A percentile compares a stretch with the other conserved stretches of the same genome.
Conservation (phyloP, 2,888 invertebrate genomes). For the Sialis lutaria region DNA sequence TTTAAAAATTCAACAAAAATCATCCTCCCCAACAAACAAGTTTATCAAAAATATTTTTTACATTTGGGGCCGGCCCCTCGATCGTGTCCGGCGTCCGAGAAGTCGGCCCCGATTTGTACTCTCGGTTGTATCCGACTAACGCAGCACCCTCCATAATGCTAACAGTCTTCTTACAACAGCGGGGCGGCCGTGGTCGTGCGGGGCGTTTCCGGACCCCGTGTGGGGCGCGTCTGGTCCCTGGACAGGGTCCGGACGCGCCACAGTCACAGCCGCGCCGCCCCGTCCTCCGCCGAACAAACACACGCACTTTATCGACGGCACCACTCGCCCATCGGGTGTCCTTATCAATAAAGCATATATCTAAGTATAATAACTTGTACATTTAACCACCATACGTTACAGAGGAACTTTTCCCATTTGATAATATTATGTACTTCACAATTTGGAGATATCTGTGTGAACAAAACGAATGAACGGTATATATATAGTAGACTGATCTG, state of each 20-base stretch:
- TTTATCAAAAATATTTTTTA: slow-evolving; percentile 48
- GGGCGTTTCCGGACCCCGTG: too few relatives aligned
- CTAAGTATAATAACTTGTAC: too few relatives aligned
- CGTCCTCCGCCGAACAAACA: too few relatives aligned
- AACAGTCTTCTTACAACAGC: slow-evolving; percentile 6
- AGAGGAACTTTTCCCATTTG: too few relatives aligned
- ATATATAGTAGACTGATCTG: neutral
- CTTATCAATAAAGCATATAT: too few relatives aligned
- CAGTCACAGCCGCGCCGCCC: too few relatives aligned
- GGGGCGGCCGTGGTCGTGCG: neutral
- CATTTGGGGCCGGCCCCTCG: slow-evolving; percentile 13
- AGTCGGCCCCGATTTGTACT: neutral
- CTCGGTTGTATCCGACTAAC: neutral
- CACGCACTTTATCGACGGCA: too few relatives aligned
- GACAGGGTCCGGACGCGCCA: too few relatives aligned
- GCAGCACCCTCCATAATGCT: slow-evolving; percentile 5
- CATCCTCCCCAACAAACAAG: slow-evolving; percentile 39
- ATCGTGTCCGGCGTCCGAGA: neutral
- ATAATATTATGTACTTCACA: too few relatives aligned
- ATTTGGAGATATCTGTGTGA: neutral
- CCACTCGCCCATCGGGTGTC: too few relatives aligned
- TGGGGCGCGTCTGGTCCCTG: too few relatives aligned
- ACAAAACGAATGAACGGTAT: neutral
- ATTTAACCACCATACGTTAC: too few relatives aligned
- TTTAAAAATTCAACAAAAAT: slow-evolving; percentile 35